These are phyloP conservation scores for Ips nitidus DNA, from an alignment of 1,140 invertebrate genomes.

Conservation along the genomic window DNA sequence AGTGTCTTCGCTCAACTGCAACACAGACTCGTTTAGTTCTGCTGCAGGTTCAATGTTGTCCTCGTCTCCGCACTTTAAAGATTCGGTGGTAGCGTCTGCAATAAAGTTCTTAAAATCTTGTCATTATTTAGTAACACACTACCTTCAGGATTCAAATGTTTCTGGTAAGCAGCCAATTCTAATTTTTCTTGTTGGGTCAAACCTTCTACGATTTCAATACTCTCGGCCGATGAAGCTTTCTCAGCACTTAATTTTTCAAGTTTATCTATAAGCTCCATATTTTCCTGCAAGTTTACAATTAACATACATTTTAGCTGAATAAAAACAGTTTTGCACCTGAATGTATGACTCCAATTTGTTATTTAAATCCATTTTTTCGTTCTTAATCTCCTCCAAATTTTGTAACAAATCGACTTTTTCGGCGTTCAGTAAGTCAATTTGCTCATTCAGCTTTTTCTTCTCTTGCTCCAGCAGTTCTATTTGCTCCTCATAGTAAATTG, in stretches of 20 bases:
- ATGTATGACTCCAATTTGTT: slow-evolving; percentile 63
- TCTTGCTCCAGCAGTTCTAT: slow-evolving; percentile 57
- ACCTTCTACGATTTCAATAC: slow-evolving; percentile 68
- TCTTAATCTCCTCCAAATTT: slow-evolving; percentile 58
- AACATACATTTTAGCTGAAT: not conserved
- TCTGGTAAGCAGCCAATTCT: slow-evolving; percentile 49
- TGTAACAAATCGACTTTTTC: slow-evolving; percentile 58
- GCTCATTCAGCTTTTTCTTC: slow-evolving; percentile 49
- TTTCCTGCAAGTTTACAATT: slow-evolving; percentile 59
- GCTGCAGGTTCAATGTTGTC: slow-evolving; percentile 41
- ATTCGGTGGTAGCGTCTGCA: slow-evolving; percentile 15
- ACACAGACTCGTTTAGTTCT: slow-evolving; percentile 57
- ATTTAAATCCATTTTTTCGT: slow-evolving; percentile 60
- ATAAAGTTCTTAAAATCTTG: not conserved
- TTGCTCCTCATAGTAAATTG: slow-evolving; percentile 70
- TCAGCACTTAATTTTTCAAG: slow-evolving; percentile 66
- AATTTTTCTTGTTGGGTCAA: slow-evolving; percentile 64
- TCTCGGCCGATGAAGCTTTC: slow-evolving; percentile 67
- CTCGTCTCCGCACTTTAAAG: slow-evolving; percentile 31
- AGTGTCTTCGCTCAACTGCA: slow-evolving; percentile 59
- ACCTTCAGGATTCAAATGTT: slow-evolving; percentile 34
- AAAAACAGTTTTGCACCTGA: slow-evolving; percentile 45
- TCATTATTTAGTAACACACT: not conserved
- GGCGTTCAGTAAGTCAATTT: slow-evolving; percentile 53
- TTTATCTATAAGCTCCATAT: slow-evolving; percentile 67